Evolutionary conservation across 2,797 vertebrate genomes (phyloP), one percentile per base, ranked within the genome.

Genomic region (Typhlichthys subterraneus): DNA sequence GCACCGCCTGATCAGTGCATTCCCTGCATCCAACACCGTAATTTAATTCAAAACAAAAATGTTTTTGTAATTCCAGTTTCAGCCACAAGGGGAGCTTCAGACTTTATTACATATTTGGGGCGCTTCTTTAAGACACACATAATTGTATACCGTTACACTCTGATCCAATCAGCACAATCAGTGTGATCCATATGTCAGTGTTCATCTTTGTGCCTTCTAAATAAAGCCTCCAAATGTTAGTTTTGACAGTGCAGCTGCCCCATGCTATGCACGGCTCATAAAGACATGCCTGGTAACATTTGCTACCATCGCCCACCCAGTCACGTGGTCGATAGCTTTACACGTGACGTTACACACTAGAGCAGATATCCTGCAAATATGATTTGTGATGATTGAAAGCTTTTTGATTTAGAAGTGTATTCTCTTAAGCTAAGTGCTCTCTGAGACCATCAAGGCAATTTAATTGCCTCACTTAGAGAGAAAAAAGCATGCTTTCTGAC

Each of bases 321-420:
- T 96, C 94, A 96, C 93, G 94, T 90, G 93, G 93, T 94, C 94
- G 88, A 92, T 93, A 92, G 89, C 94, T 95, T 95, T 94, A 89
- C 92, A 93, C 92, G 88, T 94, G 93, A 94, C 92, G 88, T 91
- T 91, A 90, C 85, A 92, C 92, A 93, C 85, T 85, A 81, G 91
- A 94, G 91, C 90, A 93, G 92, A 94, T 94, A 93, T 93, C 92
- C 92, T 90, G 92, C 91, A 96, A 97, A 99, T 95, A 96, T 93
- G 94, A 96, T 97, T 97, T 96, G 91, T 93, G 94, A 95, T 98
- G 97, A 99, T 97, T 98, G 97, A 99, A 98, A 97, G 94, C 91
- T 94, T 97, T 99, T 98, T 98, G 96, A 99, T 99, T 97, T 96
- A 90, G 93, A 96, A 97, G 96, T 97, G 95, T 96, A 97, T 97